Conservation (phyloP, 2,113 vertebrate genomes). For the Holacanthus passer region DNA sequence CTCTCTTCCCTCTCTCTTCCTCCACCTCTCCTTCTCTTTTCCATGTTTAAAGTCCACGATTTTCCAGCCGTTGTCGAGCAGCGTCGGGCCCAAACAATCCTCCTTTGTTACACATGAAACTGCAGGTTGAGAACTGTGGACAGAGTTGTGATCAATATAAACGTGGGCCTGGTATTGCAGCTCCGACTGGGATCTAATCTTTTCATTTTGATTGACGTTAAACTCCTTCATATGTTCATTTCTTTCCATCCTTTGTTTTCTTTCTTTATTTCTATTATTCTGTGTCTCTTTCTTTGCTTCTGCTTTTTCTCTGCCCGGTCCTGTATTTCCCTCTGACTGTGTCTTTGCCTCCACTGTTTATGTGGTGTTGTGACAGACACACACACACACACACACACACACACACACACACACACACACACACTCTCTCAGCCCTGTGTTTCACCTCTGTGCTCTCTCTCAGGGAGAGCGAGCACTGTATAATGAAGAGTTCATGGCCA, state of each 20-base stretch:
- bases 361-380: background rate
- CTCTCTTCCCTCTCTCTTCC: background rate
- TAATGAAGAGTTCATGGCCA: conserved; percentile 46
- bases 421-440: background rate
- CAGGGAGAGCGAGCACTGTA: background rate
- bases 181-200: no score
- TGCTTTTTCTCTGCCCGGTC: background rate
- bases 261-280: background rate
- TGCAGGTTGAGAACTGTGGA: conserved; percentile 27
- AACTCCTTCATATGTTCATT: background rate
- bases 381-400: background rate
- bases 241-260: background rate
- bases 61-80: conserved; percentile 38
- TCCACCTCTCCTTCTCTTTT: conserved; percentile 20
- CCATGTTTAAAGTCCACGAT: conserved; percentile 56
- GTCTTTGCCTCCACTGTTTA: background rate
- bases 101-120: conserved; percentile 54
- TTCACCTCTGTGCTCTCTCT: conserved; percentile 28
- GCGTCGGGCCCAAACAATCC: conserved; percentile 57
- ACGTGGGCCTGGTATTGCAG: conserved; percentile 30
- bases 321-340: background rate
- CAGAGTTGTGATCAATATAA: conserved; percentile 49
- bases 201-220: background rate
- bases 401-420: background rate
- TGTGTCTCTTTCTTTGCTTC: background rate